These are phyloP conservation scores for Spinus pinus DNA, from an alignment of 2,797 vertebrate species.

Conservation along the genomic window DNA sequence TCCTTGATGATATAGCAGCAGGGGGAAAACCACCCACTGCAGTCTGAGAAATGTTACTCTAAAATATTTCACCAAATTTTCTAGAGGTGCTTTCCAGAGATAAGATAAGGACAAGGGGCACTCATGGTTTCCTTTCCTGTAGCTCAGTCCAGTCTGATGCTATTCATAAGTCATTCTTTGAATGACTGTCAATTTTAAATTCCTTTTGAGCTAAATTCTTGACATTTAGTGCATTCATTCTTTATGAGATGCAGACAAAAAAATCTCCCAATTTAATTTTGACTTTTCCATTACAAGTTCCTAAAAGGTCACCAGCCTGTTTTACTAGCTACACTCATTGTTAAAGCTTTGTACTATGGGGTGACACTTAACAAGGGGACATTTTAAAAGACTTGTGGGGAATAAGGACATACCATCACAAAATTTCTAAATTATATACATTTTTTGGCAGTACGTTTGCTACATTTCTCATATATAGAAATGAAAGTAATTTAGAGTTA, in stretches of 20 bases:
- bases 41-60: not conserved
- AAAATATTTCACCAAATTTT: not conserved
- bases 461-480: not conserved
- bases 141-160: not conserved
- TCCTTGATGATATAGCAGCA: not conserved
- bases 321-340: not conserved
- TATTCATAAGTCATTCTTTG: constrained; percentile 8
- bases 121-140: not conserved
- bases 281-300: constrained; percentile 3
- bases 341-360: not conserved
- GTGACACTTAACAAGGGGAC: not conserved
- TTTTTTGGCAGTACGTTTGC: not conserved
- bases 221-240: constrained; percentile 36
- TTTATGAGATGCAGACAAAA: not conserved
- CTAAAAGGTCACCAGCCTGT: constrained; percentile 14
- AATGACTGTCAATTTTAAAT: constrained; percentile 40
- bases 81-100: not conserved
- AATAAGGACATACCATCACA: not conserved
- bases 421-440: not conserved
- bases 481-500: not conserved
- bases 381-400: not conserved
- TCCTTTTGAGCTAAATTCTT: constrained; percentile 36
- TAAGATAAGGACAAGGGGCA: not conserved
- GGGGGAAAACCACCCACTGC: not conserved
- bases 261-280: constrained; percentile 26